Base-by-base conservation (phyloP, 92 coral and sea anemone genomes). In the Palythoa grandiflora region DNA sequence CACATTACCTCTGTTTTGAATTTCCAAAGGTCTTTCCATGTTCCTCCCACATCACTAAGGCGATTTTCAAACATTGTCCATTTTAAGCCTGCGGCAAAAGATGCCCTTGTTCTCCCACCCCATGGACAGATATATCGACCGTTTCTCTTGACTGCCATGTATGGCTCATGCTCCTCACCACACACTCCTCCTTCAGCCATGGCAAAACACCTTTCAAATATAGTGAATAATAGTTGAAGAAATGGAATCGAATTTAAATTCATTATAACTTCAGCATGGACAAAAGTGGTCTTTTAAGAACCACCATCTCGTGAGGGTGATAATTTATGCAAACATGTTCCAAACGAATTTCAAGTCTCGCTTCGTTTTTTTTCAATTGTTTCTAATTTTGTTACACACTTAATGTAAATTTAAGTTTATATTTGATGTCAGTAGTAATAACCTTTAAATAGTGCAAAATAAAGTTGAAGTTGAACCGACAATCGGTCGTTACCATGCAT, bases 71-170 rank as follows among this genome's bases (percentile, higher is more conserved):
- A 1, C 68, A 90, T 68, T 2, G 70, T 75, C 94, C 94, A 94
- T 80, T 80, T 89, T 6, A 90, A 61, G 35, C 74, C 96, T 19
- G 61, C 63, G 9, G 61, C 47, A 13, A 59, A 9, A 4, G 96
- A 87, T 3, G 96, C 93, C 60, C 90, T 78, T 2, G 59, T 35
- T 12, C 88, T 68, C 15, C 90, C 28, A 28, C 28, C 87, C 96
- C 96, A 94, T 6, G 96, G 96, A 48, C 71, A 83, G 37, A 87
- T 78, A 74, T 75, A 94, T 35, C 93, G 88, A 8, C 93, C 96
- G 88, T 94, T 80, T 47, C 79, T 92, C 71, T 81, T 91, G 21
- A 20, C 73, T 40, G 94, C 92, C 38, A 71, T 92, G 86, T 48
- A 78, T 21, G 66, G 16, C 51, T 78, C 48, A 44, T 44, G 50